Evolutionary conservation across 1,140 invertebrate species (phyloP), one percentile per base, ranked within the genome.

Genomic region (Frieseomelitta varia): DNA sequence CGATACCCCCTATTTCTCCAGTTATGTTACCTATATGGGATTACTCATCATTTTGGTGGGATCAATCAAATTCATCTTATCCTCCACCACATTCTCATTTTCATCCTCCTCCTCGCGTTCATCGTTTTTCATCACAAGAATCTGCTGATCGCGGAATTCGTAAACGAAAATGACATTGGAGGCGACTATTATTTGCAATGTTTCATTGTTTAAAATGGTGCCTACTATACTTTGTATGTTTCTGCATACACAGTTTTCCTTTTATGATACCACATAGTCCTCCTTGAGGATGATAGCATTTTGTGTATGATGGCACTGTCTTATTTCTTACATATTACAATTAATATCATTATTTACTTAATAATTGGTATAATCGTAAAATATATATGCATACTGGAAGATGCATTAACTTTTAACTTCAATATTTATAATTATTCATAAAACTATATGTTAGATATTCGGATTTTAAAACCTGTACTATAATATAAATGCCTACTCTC

Each of bases 131-230:
- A 10, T 77, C 72, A 75, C 79, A 91, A 39, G 90, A 91, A 39
- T 79, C 69, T 39, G 77, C 81, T n/a, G 91, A 94, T 34, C 90
- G 91, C 67, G 87, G 84, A 51, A 71, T 93, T 74, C 92, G 90
- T 61, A 92, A 93, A 81, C 90, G 91, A 27, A 94, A 94, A 93
- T 94, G 92, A 94, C 93, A 93, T 65, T 93, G 92, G 92, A 91
- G 85, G 81, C 88, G 87, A 72, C 67, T 93, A 65, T 87, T 94
- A 47, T 67, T 92, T 78, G 87, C 86, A 83, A 93, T 89, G 79
- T 93, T 94, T 91, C 90, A 92, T 78, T 93, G 90, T 90, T 92
- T 94, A 80, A 93, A 94, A 90, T 93, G 93, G 92, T 94, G 93
- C 92, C 92, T 93, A 86, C 88, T 93, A 87, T 91, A 92, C 86